Evolutionary conservation across 2,888 invertebrate genomes (phyloP).

Genomic region (Mylabris sibirica): DNA sequence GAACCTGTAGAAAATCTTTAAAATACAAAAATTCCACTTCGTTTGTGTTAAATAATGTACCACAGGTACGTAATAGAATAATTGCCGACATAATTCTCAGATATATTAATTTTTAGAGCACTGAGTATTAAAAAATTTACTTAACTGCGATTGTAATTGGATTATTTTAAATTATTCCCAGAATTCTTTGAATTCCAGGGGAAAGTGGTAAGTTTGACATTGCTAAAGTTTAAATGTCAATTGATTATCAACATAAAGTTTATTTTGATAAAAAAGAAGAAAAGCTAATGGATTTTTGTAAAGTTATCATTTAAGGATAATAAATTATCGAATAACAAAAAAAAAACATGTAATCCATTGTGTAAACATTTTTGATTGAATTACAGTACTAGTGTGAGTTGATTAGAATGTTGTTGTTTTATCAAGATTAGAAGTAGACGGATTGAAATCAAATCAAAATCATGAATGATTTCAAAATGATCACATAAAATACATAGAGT

Average conservation of each 20-base stretch:
- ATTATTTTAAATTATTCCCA: no score
- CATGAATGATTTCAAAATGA: not conserved
- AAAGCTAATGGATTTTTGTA: not conserved
- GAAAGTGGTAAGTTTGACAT: not conserved
- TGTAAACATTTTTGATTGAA: not conserved
- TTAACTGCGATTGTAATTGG: no score
- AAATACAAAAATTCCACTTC: no score
- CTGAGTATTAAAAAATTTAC: no score
- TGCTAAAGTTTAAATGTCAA: not conserved
- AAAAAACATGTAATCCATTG: not conserved
- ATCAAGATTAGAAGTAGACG: no score
- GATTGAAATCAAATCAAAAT: not conserved
- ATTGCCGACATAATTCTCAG: no score
- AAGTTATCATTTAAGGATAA: not conserved
- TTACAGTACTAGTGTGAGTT: not conserved
- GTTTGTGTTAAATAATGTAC: no score
- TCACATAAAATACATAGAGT: not conserved
- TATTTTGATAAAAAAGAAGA: slow-evolving; percentile 1
- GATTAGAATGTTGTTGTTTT: no score
- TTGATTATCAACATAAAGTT: not conserved
- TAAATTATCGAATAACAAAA: not conserved
- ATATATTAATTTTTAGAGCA: no score
- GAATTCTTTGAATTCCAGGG: no score
- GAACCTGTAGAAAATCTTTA: no score
- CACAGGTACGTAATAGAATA: no score